These are phyloP conservation scores for Anisognathus igniventris DNA, from an alignment of 2,797 vertebrate genomes.

Conservation along the genomic window DNA sequence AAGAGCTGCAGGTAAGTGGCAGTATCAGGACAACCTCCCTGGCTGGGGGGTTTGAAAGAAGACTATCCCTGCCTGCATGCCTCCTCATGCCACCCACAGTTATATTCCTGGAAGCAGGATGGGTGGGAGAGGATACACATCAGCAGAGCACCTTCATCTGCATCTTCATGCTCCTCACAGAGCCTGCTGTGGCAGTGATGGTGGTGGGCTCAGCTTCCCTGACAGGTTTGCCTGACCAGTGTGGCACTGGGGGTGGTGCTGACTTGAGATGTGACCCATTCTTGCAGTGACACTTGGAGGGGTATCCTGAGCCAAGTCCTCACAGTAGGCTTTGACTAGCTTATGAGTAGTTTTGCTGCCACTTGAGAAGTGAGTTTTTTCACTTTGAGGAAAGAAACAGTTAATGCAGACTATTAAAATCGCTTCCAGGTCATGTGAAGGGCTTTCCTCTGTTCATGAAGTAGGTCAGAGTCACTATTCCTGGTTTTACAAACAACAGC, in stretches of 20 bases:
- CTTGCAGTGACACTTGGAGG: background rate
- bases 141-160: background rate
- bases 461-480: background rate
- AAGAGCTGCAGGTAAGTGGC: background rate
- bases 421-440: background rate
- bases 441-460: background rate
- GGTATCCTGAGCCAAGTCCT: background rate
- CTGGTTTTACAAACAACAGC: background rate
- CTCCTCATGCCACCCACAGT: accelerated
- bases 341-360: background rate
- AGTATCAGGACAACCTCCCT: background rate
- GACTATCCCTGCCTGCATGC: background rate
- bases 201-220: background rate
- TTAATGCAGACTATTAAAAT: background rate
- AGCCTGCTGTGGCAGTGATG: accelerated
- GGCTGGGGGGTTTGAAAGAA: background rate
- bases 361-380: background rate
- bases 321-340: background rate
- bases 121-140: background rate
- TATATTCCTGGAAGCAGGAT: background rate
- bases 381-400: background rate
- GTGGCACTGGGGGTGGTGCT: background rate
- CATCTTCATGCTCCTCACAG: background rate
- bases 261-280: background rate
- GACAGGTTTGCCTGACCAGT: background rate